Evolutionary conservation across 2,113 vertebrate species (phyloP).

Genomic region (Petrocephalus microphthalmus): DNA sequence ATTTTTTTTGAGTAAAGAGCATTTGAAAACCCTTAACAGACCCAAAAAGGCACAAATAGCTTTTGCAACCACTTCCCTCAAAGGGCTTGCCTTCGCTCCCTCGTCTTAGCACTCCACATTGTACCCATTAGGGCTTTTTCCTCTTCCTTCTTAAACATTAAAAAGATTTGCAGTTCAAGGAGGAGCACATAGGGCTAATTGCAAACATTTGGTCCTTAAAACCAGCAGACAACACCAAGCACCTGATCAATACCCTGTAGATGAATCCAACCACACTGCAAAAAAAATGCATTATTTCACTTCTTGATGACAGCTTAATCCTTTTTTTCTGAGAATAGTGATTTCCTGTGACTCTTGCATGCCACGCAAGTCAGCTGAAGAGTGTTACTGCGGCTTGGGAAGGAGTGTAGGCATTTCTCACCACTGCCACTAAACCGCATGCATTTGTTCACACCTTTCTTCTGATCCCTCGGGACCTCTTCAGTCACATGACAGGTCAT

Average conservation of each 20-base stretch:
- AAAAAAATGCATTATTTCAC: not conserved
- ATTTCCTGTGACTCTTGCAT: not conserved
- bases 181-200: not conserved
- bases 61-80: constrained; percentile 10
- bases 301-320: not conserved
- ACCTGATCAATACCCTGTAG: not conserved
- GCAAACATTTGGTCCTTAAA: not conserved
- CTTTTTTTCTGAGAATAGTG: not conserved
- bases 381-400: not conserved
- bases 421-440: not conserved
- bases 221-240: not conserved
- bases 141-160: constrained; percentile 13
- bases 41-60: constrained; percentile 2
- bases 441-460: not conserved
- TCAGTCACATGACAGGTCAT: not conserved
- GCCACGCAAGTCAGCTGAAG: not conserved
- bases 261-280: not conserved
- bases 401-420: not conserved
- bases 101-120: not conserved
- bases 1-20: not conserved
- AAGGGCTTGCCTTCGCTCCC: not conserved
- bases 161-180: constrained; percentile 2
- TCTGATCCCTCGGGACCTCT: not conserved
- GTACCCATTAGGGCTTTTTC: not conserved
- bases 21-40: constrained; percentile 10